Conservation (phyloP, 2,797 vertebrate species). For the Hemibagrus guttatus region DNA sequence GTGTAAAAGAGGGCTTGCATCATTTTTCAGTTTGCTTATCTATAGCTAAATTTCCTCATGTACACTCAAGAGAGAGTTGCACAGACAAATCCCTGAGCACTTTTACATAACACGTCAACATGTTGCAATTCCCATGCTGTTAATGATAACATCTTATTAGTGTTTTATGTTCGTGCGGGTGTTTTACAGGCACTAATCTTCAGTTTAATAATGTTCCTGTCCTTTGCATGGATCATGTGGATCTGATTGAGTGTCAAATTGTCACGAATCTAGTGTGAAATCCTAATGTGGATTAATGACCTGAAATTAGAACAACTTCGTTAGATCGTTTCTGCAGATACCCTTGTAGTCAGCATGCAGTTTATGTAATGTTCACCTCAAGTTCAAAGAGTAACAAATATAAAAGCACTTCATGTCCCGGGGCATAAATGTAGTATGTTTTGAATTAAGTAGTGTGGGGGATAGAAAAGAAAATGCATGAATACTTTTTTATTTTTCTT, state of each 20-base stretch:
- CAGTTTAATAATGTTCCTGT: not conserved
- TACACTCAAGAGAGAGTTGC: slow-evolving; percentile 9
- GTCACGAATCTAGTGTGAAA: slow-evolving; percentile 6
- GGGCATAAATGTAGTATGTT: slow-evolving; percentile 18
- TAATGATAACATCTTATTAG: slow-evolving; percentile 45
- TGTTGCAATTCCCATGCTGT: slow-evolving; percentile 53
- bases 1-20: slow-evolving; percentile 32
- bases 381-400: not conserved
- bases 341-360: not conserved
- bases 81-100: slow-evolving; percentile 34
- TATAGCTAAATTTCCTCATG: slow-evolving; percentile 31
- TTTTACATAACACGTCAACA: not conserved
- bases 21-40: slow-evolving; percentile 41
- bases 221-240: not conserved
- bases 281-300: not conserved
- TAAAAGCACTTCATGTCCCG: slow-evolving; percentile 14
- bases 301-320: not conserved
- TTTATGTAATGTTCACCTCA: not conserved
- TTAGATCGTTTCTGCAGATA: not conserved
- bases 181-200: not conserved
- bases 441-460: slow-evolving; percentile 1
- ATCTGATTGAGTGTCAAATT: not conserved
- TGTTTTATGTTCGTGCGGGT: slow-evolving; percentile 24
- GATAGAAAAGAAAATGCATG: not conserved
- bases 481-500: slow-evolving; percentile 4